Conservation (phyloP, 2,797 vertebrate species). For the Hippocampus kuda region DNA sequence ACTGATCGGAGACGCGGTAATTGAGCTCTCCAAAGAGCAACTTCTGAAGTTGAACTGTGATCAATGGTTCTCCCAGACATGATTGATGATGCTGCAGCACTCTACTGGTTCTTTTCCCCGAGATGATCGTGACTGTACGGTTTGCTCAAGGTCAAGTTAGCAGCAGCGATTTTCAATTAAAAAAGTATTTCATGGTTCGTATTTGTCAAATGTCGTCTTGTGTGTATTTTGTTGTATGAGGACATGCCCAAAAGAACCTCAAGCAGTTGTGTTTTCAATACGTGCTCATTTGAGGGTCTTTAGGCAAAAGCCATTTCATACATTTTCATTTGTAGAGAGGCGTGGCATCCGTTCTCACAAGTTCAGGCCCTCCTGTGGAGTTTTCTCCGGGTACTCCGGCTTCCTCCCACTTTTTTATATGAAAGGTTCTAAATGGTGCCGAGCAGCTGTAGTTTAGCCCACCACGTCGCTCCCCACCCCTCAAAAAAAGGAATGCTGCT, state of each 20-base stretch:
- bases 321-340: too few species aligned
- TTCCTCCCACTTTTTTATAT: too few species aligned
- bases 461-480: too few species aligned
- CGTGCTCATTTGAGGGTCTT: too few species aligned
- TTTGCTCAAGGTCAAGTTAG: constrained; percentile 13
- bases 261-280: background rate
- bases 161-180: background rate
- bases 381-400: too few species aligned
- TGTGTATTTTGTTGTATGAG: background rate
- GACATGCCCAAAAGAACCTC: background rate
- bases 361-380: too few species aligned
- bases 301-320: too few species aligned
- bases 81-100: constrained; percentile 1
- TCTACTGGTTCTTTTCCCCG: background rate
- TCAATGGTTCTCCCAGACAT: background rate
- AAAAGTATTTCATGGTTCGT: background rate
- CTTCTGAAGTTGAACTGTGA: background rate
- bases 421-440: too few species aligned
- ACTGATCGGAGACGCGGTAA: background rate
- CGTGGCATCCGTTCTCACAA: too few species aligned
- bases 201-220: background rate
- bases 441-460: too few species aligned
- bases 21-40: background rate
- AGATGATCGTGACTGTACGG: constrained; percentile 1
- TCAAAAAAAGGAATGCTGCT: background rate